phyloP scores from a whole-genome alignment of 2,113 vertebrate genomes.

The Corythornis vintsioides region DNA sequence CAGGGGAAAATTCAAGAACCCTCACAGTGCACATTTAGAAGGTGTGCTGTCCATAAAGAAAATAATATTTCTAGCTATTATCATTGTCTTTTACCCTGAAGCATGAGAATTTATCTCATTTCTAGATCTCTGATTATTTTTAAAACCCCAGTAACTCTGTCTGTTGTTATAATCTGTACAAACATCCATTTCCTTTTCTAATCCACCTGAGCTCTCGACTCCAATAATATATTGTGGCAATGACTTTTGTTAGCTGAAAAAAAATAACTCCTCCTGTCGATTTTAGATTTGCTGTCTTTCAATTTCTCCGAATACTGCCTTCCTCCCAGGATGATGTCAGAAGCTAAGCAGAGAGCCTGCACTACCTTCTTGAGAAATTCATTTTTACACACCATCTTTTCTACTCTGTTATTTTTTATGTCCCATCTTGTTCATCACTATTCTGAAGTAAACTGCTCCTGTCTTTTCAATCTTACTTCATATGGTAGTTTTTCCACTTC shows the following conservation, averaged over 20 bases:
- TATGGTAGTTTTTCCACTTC: constrained; percentile 41
- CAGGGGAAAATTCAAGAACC: neutral
- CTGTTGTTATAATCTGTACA: neutral
- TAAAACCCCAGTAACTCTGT: neutral
- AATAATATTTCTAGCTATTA: neutral
- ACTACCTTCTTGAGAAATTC: neutral
- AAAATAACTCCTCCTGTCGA: constrained; percentile 11
- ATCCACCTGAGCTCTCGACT: constrained; percentile 16
- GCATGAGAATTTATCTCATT: neutral
- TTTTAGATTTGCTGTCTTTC: constrained; percentile 35
- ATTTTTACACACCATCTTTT: neutral
- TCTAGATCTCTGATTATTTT: constrained; percentile 15
- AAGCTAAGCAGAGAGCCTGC: neutral
- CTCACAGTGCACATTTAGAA: neutral
- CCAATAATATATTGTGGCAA: neutral
- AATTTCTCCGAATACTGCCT: neutral
- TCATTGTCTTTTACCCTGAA: neutral
- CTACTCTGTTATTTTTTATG: neutral
- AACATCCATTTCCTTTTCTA: constrained; percentile 20
- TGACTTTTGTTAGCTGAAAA: constrained; percentile 13
- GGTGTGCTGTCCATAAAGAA: neutral
- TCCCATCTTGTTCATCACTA: constrained; percentile 47
- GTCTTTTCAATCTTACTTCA: constrained; percentile 60
- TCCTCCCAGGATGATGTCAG: neutral
- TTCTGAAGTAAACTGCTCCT: constrained; percentile 42